These are phyloP conservation scores for Steromphala cineraria DNA, from an alignment of 2,888 invertebrate species.

Conservation along the genomic window DNA sequence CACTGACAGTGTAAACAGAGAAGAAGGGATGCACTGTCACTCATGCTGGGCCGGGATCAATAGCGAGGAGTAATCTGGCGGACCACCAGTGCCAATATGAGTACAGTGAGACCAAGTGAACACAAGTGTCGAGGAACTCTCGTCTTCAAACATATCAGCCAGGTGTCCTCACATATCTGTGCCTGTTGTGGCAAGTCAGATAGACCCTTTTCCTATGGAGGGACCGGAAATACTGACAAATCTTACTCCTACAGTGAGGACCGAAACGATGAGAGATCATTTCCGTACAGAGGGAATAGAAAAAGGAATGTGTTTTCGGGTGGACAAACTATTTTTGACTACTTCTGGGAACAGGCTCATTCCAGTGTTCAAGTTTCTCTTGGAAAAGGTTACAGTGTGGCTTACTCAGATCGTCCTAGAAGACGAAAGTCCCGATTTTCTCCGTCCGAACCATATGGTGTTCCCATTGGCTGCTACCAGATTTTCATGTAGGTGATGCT, in stretches of 20 bases:
- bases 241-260: no score
- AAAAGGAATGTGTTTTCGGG: not conserved
- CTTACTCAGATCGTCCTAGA: not conserved
- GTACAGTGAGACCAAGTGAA: not conserved
- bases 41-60: not conserved
- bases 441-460: conserved; percentile 6
- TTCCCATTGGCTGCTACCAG: conserved; percentile 20
- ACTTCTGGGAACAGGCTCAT: conserved; percentile 28
- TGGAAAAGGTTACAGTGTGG: not conserved
- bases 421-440: not conserved
- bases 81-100: not conserved
- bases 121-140: not conserved
- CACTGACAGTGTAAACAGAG: no score
- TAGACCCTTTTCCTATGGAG: not conserved
- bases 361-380: conserved; percentile 7
- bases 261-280: not conserved
- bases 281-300: not conserved
- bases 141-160: conserved; percentile 1
- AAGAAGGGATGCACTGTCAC: no score
- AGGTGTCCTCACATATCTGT: not conserved
- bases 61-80: not conserved
- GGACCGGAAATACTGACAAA: not conserved
- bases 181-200: not conserved
- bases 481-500: conserved; percentile 7
- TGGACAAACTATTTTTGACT: conserved; percentile 23